Evolutionary conservation across 2,797 vertebrate genomes (phyloP).

Genomic region (Falco rusticolus): DNA sequence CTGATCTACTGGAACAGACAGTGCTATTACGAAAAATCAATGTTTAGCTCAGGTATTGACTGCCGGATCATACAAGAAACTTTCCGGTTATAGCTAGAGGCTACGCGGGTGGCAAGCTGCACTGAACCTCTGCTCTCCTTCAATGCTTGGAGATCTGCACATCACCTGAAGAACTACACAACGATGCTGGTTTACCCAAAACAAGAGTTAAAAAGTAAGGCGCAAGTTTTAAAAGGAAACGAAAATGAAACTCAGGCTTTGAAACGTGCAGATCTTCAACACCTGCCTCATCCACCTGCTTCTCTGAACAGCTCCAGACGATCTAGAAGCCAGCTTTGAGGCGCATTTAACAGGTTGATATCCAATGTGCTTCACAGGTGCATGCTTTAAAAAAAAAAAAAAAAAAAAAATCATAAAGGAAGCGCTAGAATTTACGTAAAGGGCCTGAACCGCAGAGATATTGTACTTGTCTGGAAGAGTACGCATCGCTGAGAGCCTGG

Average conservation of each 20-base stretch:
- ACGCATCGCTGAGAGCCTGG: rapidly evolving
- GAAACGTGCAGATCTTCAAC: background rate
- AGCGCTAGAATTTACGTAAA: background rate
- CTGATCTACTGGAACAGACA: background rate
- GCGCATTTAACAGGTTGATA: rapidly evolving
- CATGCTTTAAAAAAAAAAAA: rapidly evolving
- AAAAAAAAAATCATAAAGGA: background rate
- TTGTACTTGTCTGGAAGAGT: background rate
- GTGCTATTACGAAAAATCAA: background rate
- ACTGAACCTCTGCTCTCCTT: background rate
- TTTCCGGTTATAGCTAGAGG: background rate
- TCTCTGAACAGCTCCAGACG: background rate
- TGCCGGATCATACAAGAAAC: background rate
- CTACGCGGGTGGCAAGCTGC: rapidly evolving
- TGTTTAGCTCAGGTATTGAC: background rate
- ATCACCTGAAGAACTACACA: background rate
- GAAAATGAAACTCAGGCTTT: background rate
- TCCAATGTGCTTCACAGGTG: background rate
- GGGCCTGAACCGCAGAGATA: background rate
- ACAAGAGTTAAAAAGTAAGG: background rate
- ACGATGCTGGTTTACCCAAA: background rate
- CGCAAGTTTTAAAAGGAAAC: background rate
- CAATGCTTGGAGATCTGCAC: background rate
- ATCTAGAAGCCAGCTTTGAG: background rate
- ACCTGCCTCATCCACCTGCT: background rate